Conservation (phyloP, 1,140 invertebrate species). For the Drosophila persimilis region DNA sequence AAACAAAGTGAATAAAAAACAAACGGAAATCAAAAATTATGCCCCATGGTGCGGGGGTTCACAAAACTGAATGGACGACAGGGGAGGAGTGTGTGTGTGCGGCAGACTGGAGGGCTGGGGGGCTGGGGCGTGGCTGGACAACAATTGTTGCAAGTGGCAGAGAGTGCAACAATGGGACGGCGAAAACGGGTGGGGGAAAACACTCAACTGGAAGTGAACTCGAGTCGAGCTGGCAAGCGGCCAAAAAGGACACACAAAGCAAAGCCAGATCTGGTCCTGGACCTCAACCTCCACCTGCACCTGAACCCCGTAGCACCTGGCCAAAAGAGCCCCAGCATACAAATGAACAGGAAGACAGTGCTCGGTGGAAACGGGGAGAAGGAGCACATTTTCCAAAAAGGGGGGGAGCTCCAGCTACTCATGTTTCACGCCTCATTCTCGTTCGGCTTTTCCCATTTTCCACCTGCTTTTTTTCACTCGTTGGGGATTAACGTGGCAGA, state of each 20-base stretch:
- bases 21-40: constrained; percentile 19
- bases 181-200: constrained; percentile 53
- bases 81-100: constrained; percentile 33
- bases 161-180: constrained; percentile 17
- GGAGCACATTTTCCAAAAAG: constrained; percentile 17
- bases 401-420: constrained; percentile 16
- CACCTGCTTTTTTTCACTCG: not conserved
- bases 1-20: constrained; percentile 30
- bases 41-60: constrained; percentile 33
- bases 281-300: too few species aligned
- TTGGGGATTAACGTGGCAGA: constrained; percentile 38
- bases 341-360: constrained; percentile 47
- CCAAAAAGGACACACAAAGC: constrained; percentile 48
- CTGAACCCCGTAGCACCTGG: too few species aligned
- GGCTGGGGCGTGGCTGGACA: constrained; percentile 46
- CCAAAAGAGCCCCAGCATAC: too few species aligned
- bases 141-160: constrained; percentile 63
- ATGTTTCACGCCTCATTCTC: constrained; percentile 48
- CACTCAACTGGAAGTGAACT: constrained; percentile 70
- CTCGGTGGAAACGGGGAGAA: constrained; percentile 1
- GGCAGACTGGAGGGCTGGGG: constrained; percentile 16
- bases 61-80: constrained; percentile 50
- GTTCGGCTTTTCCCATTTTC: constrained; percentile 13
- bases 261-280: too few species aligned
- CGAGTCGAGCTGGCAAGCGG: constrained; percentile 57